These are phyloP conservation scores for Champsocephalus gunnari DNA, from an alignment of 2,797 vertebrate genomes.

Conservation along the genomic window DNA sequence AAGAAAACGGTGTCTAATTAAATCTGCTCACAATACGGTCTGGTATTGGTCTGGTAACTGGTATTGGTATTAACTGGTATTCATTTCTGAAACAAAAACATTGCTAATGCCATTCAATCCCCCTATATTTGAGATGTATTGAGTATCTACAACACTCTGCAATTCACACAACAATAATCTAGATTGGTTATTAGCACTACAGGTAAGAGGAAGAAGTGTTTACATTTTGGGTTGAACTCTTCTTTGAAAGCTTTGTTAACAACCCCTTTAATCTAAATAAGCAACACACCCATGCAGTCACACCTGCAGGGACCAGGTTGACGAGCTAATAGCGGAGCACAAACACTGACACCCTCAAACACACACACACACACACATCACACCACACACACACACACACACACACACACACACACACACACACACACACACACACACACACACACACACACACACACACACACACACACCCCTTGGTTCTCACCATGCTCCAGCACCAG, in stretches of 20 bases:
- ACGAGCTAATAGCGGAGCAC: slow-evolving; percentile 6
- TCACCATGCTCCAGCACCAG: slow-evolving; percentile 90
- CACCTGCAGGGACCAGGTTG: background rate
- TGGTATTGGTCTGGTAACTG: no score
- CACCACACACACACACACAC: background rate
- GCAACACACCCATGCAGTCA: background rate
- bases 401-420: slow-evolving; percentile 2
- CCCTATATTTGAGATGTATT: no score
- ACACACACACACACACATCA: slow-evolving; percentile 10
- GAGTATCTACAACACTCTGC: no score
- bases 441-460: background rate
- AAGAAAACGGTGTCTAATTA: no score
- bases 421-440: slow-evolving; percentile 5
- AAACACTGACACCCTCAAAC: background rate
- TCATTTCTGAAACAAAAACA: no score
- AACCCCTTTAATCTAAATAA: background rate
- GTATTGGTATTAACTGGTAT: no score
- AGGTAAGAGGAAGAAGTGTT: no score
- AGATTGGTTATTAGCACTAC: no score
- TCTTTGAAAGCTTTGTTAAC: background rate
- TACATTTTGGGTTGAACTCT: no score
- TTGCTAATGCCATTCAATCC: no score
- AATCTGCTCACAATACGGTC: no score
- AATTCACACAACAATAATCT: no score
- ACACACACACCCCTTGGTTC: slow-evolving; percentile 34